Evolutionary conservation across 1,140 invertebrate genomes (phyloP).

Genomic region (Nasonia vitripennis): DNA sequence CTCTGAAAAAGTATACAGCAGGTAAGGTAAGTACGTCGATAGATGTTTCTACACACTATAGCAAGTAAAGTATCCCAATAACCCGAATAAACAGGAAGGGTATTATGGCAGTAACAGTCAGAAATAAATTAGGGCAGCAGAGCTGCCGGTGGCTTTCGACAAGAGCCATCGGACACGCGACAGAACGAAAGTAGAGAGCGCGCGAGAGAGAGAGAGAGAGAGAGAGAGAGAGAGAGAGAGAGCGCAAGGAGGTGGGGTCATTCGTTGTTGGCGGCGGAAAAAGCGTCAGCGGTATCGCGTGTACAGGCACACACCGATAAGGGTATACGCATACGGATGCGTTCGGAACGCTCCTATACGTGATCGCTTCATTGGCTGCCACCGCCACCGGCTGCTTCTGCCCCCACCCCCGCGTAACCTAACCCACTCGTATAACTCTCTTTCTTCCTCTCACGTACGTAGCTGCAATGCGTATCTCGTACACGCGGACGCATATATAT

Average conservation of each 20-base stretch:
- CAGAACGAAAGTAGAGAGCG: not conserved
- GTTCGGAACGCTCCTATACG: slow-evolving; percentile 52
- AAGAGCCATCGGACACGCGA: slow-evolving; percentile 32
- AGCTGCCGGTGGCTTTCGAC: not conserved
- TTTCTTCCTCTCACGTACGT: not conserved
- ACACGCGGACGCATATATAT: slow-evolving; percentile 55
- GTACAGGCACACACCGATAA: not conserved
- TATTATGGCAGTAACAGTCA: slow-evolving; percentile 11
- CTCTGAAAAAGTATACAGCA: not conserved
- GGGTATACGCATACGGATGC: slow-evolving; percentile 45
- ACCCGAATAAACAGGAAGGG: not conserved
- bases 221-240: not conserved
- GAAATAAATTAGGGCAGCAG: slow-evolving; percentile 44
- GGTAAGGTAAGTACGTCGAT: not conserved
- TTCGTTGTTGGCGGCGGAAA: not conserved
- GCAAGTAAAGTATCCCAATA: slow-evolving; percentile 21
- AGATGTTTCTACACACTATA: slow-evolving; percentile 15
- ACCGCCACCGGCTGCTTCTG: not conserved
- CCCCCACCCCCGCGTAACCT: slow-evolving; percentile 53
- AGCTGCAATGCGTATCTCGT: not conserved
- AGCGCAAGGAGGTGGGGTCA: not conserved
- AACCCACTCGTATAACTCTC: slow-evolving; percentile 33
- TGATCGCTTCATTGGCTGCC: slow-evolving; percentile 60
- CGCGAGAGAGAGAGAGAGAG: not conserved
- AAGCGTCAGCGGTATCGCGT: not conserved